Percentiles rank a stretch among this genome's conserved stretches.
Evolutionary conservation across 2,888 invertebrate species (phyloP).

Genomic region (Caenorhabditis macrosperma): DNA sequence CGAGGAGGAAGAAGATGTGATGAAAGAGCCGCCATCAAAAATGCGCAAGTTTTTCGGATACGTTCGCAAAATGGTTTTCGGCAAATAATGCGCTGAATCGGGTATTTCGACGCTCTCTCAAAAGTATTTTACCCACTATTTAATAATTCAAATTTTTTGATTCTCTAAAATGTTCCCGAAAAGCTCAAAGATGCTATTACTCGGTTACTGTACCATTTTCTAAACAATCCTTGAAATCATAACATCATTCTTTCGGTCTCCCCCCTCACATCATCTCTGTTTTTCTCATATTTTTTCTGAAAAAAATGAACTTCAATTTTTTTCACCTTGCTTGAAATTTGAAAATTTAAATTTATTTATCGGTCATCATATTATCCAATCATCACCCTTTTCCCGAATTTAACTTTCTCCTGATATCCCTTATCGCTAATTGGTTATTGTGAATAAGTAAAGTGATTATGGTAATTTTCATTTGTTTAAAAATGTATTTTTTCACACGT

Average conservation of each 20-base stretch:
- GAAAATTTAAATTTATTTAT: not conserved
- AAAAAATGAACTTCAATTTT: not conserved
- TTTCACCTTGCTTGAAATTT: not conserved
- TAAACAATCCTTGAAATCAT: not conserved
- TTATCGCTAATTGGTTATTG: not conserved
- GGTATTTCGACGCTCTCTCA: not conserved
- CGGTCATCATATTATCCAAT: not conserved
- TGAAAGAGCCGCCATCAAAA: constrained; percentile 63
- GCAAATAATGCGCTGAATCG: constrained; percentile 5
- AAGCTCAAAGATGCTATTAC: too few relatives aligned
- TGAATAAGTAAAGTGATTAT: not conserved
- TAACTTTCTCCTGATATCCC: not conserved
- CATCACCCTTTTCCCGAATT: not conserved
- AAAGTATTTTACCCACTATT: not conserved
- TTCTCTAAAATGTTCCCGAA: too few relatives aligned
- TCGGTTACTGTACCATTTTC: not conserved
- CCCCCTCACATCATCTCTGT: not conserved
- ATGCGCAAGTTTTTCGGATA: constrained; percentile 62
- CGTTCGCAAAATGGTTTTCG: constrained; percentile 58
- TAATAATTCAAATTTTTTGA: not conserved
- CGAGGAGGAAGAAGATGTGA: constrained; percentile 40
- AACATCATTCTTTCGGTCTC: not conserved
- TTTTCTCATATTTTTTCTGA: not conserved
- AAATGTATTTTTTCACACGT: not conserved
- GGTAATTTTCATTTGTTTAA: not conserved